Percentiles rank a stretch among this genome's conserved stretches.
phyloP scores from a whole-genome alignment of 2,113 vertebrate species.

The Hemibagrus wyckioides region DNA sequence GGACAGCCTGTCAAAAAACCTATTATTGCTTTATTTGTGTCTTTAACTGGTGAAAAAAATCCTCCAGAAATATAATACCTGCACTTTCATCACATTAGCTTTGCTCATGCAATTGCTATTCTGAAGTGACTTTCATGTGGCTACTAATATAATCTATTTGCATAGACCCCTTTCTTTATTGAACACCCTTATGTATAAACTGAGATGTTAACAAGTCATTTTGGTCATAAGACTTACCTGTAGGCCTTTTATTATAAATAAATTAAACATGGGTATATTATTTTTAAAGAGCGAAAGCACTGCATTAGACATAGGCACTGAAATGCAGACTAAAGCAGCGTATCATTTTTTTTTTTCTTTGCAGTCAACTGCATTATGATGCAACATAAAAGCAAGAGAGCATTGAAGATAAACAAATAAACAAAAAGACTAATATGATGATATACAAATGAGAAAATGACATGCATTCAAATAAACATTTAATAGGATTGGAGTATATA shows the following conservation, averaged over 20 bases:
- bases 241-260: neutral
- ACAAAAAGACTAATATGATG: neutral
- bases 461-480: neutral
- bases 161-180: neutral
- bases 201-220: neutral
- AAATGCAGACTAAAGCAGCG: neutral
- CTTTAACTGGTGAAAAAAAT: neutral
- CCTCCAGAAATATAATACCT: neutral
- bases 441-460: conserved; percentile 2
- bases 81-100: neutral
- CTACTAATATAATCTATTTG: neutral
- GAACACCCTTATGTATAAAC: neutral
- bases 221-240: neutral
- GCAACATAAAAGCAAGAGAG: conserved; percentile 24
- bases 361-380: neutral
- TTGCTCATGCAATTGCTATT: neutral
- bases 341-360: neutral
- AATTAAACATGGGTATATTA: neutral
- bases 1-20: neutral
- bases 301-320: neutral
- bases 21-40: neutral
- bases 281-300: neutral
- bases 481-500: neutral
- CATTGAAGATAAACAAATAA: neutral
- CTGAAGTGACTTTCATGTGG: neutral